These are phyloP conservation scores for Anoplophora glabripennis DNA, from an alignment of 1,140 invertebrate species.

Conservation along the genomic window DNA sequence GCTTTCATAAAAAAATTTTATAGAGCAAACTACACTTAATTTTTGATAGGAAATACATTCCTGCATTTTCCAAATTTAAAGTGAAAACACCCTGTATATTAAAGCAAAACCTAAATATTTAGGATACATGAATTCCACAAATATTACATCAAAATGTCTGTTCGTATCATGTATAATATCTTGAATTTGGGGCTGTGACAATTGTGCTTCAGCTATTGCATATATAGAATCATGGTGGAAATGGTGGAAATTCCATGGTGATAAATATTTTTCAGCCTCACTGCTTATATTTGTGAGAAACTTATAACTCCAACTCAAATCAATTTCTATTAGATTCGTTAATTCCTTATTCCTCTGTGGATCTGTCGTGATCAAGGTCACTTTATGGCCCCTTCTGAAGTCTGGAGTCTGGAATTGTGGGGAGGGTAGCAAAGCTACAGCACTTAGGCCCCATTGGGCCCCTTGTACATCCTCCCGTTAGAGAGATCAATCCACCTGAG, in stretches of 20 bases:
- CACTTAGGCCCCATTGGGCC: too few species aligned
- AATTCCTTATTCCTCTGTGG: conserved; percentile 21
- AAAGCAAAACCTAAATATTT: conserved; percentile 34
- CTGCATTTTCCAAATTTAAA: too few species aligned
- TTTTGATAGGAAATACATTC: too few species aligned
- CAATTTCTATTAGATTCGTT: conserved; percentile 28
- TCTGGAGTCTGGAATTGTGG: too few species aligned
- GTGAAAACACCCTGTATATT: too few species aligned
- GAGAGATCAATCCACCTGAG: too few species aligned
- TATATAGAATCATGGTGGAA: not conserved
- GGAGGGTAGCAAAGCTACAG: too few species aligned
- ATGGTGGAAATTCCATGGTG: not conserved
- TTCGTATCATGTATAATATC: not conserved
- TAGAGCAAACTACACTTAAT: too few species aligned
- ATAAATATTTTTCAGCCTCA: not conserved
- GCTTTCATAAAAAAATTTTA: too few species aligned
- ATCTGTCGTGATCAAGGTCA: conserved; percentile 28
- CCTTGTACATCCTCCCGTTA: too few species aligned
- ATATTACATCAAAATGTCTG: not conserved
- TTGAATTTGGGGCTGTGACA: not conserved
- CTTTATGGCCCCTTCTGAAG: conserved; percentile 27
- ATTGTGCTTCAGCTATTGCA: not conserved
- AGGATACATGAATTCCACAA: not conserved
- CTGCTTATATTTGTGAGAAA: not conserved
- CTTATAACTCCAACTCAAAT: conserved; percentile 17